Base-by-base conservation (phyloP, 1,140 invertebrate species). In the Centruroides vittatus region DNA sequence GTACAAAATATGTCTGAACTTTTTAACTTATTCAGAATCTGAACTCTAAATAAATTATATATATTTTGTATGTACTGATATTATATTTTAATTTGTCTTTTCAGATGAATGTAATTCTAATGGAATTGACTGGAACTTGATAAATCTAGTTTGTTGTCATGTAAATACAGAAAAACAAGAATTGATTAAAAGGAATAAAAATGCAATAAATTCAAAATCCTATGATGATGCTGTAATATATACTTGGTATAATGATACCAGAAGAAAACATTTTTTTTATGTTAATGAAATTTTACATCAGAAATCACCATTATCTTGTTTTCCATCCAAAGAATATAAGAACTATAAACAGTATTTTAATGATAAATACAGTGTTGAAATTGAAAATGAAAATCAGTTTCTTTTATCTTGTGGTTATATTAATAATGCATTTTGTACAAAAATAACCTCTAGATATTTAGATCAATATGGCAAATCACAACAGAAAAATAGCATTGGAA, bases 341-440 rank as follows among this genome's bases (percentile, higher is more conserved):
- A 83, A 82, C 10, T 99, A 98, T 77, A 83, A 90, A 65, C 86
- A 97, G 67, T 99, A 99, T 75, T 99, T 97, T 75, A 79, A 79
- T 34, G 81, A 82, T 48, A 98, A 98, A 72, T 99, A 99, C 73
- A 81, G 82, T n/a, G 84, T 96, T 50, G 78, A 80, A 50, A 91
- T 99, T 65, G 91, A 93, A 65, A 90, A 97, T 78, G 73, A 80
- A 4, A 73, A 83, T 3, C 96, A 99, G 56, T 10, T 34, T 48
- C 51, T 36, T 53, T 36, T 36, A 53, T 36, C 5, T 8, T 36
- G 51, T 53, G 35, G 51, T 6, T 53, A 6, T 53, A 23, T 36
- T 53, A 5, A 53, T 34, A 53, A 23, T 36, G 0, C 51, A 8
- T 41, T 41, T 41, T 53, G 41, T 65, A 59, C 58, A 4, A 51